phyloP scores from a whole-genome alignment of 2,113 vertebrate genomes.

The Larimichthys polyactis region DNA sequence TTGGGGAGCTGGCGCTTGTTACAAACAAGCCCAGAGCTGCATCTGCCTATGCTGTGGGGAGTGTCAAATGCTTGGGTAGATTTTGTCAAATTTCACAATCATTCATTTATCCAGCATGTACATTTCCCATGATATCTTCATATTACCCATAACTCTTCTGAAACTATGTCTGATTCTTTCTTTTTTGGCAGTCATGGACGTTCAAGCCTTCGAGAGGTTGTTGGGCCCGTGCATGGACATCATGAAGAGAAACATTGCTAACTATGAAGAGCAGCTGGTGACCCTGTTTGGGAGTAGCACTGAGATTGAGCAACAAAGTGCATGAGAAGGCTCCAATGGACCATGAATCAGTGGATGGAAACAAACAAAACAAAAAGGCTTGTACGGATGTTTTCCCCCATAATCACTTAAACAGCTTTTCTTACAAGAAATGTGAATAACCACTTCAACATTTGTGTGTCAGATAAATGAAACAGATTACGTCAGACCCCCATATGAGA shows the following conservation, averaged over 20 bases:
- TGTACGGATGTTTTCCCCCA: conserved; percentile 49
- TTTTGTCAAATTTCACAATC: conserved; percentile 22
- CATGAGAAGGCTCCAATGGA: conserved; percentile 83
- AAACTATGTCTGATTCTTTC: conserved; percentile 6
- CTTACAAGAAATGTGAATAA: conserved; percentile 73
- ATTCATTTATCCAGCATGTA: neutral
- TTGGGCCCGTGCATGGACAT: conserved; percentile 99
- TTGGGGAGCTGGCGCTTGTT: conserved; percentile 96
- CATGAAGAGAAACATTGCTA: conserved; percentile 99
- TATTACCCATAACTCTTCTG: neutral
- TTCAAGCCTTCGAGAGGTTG: conserved; percentile 98
- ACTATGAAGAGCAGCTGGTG: conserved; percentile 97
- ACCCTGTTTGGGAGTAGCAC: conserved; percentile 95
- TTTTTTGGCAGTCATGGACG: conserved; percentile 90
- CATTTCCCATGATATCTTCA: neutral
- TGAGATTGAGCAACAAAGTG: conserved; percentile 92
- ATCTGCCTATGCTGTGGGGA: conserved; percentile 96
- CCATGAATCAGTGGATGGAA: conserved; percentile 44
- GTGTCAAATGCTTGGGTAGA: conserved; percentile 97
- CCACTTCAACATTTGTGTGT: conserved; percentile 57
- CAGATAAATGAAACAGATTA: conserved; percentile 36
- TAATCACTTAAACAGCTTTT: conserved; percentile 63
- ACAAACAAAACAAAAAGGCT: conserved; percentile 41
- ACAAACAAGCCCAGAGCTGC: conserved; percentile 98
- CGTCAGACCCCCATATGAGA: conserved; percentile 33